A percentile compares a stretch with the other conserved stretches of the same genome.
Conservation (phyloP, 2,113 vertebrate species). For the Trematocara stigmaticum region DNA sequence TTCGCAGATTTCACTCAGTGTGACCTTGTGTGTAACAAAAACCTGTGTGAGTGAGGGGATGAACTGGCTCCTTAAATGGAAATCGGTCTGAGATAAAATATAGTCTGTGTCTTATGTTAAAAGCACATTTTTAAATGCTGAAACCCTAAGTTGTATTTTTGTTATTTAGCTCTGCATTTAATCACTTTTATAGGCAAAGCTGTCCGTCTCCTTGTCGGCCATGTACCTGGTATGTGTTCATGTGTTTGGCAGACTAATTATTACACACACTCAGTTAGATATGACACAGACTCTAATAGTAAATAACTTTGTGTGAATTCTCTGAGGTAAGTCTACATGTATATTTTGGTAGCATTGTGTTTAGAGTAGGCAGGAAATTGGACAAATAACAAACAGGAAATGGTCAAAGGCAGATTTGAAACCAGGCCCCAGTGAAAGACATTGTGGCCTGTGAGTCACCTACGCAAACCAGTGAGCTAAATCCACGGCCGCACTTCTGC, state of each 20-base stretch:
- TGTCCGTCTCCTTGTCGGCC: background rate
- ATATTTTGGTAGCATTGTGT: background rate
- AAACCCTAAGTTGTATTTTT: background rate
- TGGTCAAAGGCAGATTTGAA: background rate
- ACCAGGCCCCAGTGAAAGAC: background rate
- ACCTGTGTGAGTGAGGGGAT: fast-evolving
- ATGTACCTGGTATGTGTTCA: background rate
- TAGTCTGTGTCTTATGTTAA: background rate
- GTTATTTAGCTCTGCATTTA: background rate
- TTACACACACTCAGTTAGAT: background rate
- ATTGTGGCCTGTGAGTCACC: background rate
- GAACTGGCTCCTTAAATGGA: background rate
- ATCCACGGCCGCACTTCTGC: background rate
- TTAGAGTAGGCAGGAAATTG: background rate
- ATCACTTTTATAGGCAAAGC: too few relatives aligned
- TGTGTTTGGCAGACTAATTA: background rate
- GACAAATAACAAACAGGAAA: background rate
- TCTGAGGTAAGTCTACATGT: background rate
- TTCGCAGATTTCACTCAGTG: background rate
- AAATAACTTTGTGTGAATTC: background rate
- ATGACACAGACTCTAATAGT: background rate
- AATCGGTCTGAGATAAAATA: background rate
- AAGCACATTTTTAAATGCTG: background rate
- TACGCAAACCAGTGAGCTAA: background rate
- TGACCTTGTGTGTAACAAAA: background rate